These are phyloP conservation scores for Crocuta crocuta DNA, from an alignment of 2,113 vertebrate species.

Conservation along the genomic window DNA sequence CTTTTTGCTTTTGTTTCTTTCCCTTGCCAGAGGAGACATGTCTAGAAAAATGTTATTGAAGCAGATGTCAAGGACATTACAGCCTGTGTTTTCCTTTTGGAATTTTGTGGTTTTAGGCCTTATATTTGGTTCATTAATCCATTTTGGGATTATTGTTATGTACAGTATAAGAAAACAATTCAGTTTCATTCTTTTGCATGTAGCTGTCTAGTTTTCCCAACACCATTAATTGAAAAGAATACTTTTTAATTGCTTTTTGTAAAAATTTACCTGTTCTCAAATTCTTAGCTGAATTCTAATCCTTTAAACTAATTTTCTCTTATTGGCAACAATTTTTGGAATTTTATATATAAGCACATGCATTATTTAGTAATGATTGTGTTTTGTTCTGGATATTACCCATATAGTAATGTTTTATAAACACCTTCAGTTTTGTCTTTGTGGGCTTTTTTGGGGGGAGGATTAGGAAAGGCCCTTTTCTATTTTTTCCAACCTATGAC, in stretches of 20 bases:
- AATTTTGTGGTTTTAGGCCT: background rate
- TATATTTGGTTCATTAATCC: background rate
- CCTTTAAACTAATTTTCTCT: background rate
- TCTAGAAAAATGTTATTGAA: background rate
- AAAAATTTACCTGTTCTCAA: background rate
- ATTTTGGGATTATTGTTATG: background rate
- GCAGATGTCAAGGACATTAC: background rate
- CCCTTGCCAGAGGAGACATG: background rate
- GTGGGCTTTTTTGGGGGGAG: background rate
- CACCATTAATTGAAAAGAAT: background rate
- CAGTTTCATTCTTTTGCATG: background rate
- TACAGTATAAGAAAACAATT: background rate
- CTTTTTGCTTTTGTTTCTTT: background rate
- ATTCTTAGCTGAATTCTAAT: background rate
- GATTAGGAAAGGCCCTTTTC: background rate
- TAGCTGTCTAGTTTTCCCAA: background rate
- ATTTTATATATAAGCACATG: background rate
- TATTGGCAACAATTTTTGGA: background rate
- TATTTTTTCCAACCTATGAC: background rate
- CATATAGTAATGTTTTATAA: background rate
- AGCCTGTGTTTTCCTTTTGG: background rate
- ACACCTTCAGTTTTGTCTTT: background rate
- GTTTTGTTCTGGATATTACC: background rate
- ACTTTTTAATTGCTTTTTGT: background rate
- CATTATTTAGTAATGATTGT: background rate